These are phyloP conservation scores for Arvicola amphibius DNA, from an alignment of 2,797 vertebrate species.

Conservation along the genomic window DNA sequence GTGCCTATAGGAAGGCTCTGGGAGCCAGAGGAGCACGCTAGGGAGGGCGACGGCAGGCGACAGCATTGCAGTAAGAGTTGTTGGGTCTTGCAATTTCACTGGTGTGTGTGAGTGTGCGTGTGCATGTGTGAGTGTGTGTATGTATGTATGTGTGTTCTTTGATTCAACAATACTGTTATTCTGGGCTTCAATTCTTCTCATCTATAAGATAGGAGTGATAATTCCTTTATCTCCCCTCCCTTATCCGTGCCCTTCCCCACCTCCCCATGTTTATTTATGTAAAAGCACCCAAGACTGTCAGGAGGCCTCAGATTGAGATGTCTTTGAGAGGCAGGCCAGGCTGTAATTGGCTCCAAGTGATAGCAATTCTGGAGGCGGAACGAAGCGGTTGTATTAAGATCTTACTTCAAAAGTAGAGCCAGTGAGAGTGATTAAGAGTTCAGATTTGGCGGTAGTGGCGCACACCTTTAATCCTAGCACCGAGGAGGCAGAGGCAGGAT, in stretches of 20 bases:
- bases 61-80: not conserved
- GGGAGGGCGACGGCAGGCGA: not conserved
- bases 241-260: not conserved
- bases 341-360: no score
- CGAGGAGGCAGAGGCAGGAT: not conserved
- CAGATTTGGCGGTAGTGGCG: not conserved
- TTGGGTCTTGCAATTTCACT: not conserved
- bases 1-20: not conserved
- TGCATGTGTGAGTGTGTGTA: no score
- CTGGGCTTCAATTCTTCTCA: not conserved
- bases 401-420: not conserved
- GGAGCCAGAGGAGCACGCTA: not conserved
- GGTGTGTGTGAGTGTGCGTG: no score
- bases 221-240: not conserved
- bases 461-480: not conserved
- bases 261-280: not conserved
- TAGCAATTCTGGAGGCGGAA: not conserved
- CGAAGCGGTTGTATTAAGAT: not conserved
- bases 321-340: not conserved
- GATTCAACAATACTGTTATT: not conserved
- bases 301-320: not conserved
- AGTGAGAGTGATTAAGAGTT: not conserved
- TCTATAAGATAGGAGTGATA: not conserved
- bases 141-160: not conserved
- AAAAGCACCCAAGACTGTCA: not conserved